Evolutionary conservation across 2,113 vertebrate genomes (phyloP).

Genomic region (Pipra filicauda): DNA sequence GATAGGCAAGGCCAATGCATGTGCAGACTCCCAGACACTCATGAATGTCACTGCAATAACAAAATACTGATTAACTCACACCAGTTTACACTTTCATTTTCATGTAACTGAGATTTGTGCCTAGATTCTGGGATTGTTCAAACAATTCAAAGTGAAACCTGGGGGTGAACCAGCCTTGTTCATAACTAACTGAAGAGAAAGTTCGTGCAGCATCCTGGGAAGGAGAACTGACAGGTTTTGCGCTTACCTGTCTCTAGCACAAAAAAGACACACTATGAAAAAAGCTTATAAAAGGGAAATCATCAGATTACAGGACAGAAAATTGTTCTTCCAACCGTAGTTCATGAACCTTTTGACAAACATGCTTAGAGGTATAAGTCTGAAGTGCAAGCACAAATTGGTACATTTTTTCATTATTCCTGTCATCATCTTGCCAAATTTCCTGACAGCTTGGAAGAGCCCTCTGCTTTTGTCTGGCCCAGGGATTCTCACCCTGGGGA

Average conservation of each 20-base stretch:
- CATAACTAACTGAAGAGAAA: not conserved
- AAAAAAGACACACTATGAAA: not conserved
- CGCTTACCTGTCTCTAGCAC: not conserved
- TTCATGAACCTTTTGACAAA: not conserved
- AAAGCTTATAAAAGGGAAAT: not conserved
- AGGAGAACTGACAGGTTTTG: not conserved
- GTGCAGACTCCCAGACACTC: not conserved
- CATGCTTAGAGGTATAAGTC: not conserved
- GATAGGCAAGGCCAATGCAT: not conserved
- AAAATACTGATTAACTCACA: not conserved
- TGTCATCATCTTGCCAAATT: not conserved
- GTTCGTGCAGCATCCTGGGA: not conserved
- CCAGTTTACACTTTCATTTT: not conserved
- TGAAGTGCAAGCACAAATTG: not conserved
- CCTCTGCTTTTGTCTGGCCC: not conserved
- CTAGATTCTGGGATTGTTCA: not conserved
- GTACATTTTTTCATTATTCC: not conserved
- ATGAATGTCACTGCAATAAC: not conserved
- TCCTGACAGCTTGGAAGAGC: conserved; percentile 16
- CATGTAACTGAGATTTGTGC: not conserved
- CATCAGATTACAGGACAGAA: not conserved
- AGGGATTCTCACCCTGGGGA: not conserved
- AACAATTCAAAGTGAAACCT: not conserved
- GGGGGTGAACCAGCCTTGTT: not conserved
- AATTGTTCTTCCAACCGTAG: not conserved